A percentile compares a stretch with the other conserved stretches of the same genome.
These are phyloP conservation scores for Syrista parreyssii DNA, from an alignment of 2,888 invertebrate species.

Conservation along the genomic window DNA sequence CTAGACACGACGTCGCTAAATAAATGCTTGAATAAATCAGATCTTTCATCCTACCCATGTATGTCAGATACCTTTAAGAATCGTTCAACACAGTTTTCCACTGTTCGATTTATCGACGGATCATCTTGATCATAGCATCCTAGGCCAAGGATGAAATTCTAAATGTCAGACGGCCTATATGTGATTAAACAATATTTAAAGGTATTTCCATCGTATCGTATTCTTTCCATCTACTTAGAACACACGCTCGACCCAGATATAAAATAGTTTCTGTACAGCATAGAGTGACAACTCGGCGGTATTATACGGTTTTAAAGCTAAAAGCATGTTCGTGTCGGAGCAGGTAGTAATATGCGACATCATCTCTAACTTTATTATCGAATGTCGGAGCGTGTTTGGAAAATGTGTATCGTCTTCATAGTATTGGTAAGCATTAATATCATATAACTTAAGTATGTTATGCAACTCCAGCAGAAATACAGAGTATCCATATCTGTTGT, in stretches of 20 bases:
- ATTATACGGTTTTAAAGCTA: slow-evolving; percentile 54
- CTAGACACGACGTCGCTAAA: background rate
- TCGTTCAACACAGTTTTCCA: background rate
- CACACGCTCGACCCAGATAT: slow-evolving; percentile 22
- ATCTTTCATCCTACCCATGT: background rate
- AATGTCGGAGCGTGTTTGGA: background rate
- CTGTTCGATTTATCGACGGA: background rate
- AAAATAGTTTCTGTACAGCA: slow-evolving; percentile 15
- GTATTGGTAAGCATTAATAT: background rate
- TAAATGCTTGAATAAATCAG: background rate
- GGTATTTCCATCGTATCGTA: background rate
- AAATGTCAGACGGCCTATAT: background rate
- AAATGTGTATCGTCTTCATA: background rate
- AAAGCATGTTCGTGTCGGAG: slow-evolving; percentile 57
- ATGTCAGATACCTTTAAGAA: background rate
- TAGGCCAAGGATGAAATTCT: background rate
- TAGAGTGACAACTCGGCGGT: slow-evolving; percentile 17
- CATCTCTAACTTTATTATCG: slow-evolving; percentile 17
- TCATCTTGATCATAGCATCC: background rate
- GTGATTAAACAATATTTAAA: background rate
- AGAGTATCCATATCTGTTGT: background rate
- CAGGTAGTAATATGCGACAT: slow-evolving; percentile 23
- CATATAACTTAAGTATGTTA: background rate
- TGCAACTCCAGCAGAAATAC: background rate
- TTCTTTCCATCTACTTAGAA: background rate